Evolutionary conservation across 2,113 vertebrate species (phyloP).

Genomic region (Pseudopodoces humilis): DNA sequence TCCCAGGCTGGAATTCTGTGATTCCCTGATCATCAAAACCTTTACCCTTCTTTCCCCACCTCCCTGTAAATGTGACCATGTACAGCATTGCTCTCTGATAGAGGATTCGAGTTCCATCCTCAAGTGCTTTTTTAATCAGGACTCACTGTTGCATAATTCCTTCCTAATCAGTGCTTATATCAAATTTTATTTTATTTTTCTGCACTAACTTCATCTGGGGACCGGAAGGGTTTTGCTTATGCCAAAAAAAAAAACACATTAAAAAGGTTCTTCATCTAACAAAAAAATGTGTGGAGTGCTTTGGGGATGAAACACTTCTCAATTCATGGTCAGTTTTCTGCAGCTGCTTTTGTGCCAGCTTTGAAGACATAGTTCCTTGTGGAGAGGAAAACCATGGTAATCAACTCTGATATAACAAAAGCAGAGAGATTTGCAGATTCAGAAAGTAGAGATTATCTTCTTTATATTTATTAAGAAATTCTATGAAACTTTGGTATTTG

Average conservation of each 20-base stretch:
- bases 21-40: not conserved
- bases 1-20: not conserved
- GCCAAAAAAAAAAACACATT: not conserved
- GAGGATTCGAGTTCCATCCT: not conserved
- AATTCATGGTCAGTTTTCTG: not conserved
- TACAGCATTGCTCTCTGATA: fast-evolving
- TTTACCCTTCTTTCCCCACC: not conserved
- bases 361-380: not conserved
- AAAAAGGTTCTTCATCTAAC: not conserved
- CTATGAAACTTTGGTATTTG: not conserved
- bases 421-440: not conserved
- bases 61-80: not conserved
- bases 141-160: not conserved
- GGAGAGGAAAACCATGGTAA: not conserved
- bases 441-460: not conserved
- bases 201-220: not conserved
- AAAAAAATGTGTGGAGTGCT: not conserved
- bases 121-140: not conserved
- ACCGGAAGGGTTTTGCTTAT: not conserved
- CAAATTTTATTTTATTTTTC: not conserved
- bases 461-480: not conserved
- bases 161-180: not conserved
- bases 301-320: not conserved
- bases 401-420: not conserved
- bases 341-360: not conserved